A percentile compares a stretch with the other conserved stretches of the same genome.
These are phyloP conservation scores for Albula goreensis DNA, from an alignment of 2,113 vertebrate species.

Conservation along the genomic window DNA sequence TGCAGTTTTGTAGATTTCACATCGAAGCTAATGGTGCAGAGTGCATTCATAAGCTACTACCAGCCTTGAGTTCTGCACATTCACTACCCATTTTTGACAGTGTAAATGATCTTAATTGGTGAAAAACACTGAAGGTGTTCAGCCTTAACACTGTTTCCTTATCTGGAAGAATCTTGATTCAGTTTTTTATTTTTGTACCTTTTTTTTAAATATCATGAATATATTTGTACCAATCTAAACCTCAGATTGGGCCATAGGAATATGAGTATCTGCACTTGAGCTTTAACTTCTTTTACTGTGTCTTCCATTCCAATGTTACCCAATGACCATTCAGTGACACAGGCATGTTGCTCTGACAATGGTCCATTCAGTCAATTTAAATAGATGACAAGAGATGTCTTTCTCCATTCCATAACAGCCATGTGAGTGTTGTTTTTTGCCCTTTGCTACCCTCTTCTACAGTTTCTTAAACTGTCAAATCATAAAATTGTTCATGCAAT, in stretches of 20 bases:
- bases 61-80: neutral
- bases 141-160: neutral
- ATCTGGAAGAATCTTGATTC: neutral
- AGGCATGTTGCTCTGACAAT: neutral
- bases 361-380: neutral
- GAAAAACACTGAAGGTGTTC: neutral
- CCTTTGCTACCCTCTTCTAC: neutral
- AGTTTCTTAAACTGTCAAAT: neutral
- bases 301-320: neutral
- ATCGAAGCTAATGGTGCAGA: neutral
- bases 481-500: neutral
- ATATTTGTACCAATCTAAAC: neutral
- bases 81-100: neutral
- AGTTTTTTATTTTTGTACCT: conserved; percentile 1
- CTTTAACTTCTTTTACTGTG: neutral
- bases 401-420: neutral
- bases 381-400: neutral
- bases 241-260: neutral
- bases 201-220: neutral
- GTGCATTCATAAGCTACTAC: neutral
- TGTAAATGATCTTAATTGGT: neutral
- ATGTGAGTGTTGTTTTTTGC: neutral
- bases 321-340: neutral
- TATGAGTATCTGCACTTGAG: neutral
- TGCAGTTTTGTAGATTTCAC: neutral